phyloP scores from a whole-genome alignment of 2,888 invertebrate genomes.

The Villa cingulata region DNA sequence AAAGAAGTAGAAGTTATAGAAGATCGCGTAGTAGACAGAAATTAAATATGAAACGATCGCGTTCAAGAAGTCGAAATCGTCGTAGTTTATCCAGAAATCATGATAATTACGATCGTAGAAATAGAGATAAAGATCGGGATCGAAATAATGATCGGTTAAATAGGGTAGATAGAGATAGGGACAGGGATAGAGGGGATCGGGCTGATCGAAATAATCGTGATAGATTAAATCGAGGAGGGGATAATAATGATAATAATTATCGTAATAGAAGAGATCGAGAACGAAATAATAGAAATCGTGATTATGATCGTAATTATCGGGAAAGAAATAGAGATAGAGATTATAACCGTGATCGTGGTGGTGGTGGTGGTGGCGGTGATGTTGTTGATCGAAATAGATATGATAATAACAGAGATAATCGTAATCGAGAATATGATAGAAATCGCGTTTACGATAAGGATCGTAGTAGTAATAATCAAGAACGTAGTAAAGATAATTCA shows the following conservation, averaged over 20 bases:
- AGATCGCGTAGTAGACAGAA: background rate
- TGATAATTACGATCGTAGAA: background rate
- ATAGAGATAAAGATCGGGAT: background rate
- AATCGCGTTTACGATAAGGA: slow-evolving; percentile 4
- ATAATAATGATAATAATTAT: background rate
- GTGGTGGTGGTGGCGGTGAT: background rate
- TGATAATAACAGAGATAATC: slow-evolving; percentile 4
- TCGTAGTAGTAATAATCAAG: background rate
- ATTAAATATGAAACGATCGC: background rate
- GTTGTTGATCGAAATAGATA: slow-evolving; percentile 1
- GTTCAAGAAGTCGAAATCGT: background rate
- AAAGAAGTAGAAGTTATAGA: slow-evolving; percentile 1
- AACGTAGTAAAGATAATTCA: slow-evolving; percentile 1
- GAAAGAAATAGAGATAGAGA: slow-evolving; percentile 1
- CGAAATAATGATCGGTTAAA: background rate
- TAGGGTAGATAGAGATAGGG: background rate
- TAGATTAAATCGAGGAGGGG: background rate
- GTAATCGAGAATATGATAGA: slow-evolving; percentile 9
- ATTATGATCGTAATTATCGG: slow-evolving; percentile 1
- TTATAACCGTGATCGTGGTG: background rate
- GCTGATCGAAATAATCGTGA: background rate
- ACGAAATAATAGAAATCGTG: background rate
- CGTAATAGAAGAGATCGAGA: background rate
- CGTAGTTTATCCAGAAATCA: slow-evolving; percentile 2
- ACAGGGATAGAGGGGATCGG: background rate